Base-by-base conservation (phyloP, 2,888 invertebrate species). In the Lasius platythorax region DNA sequence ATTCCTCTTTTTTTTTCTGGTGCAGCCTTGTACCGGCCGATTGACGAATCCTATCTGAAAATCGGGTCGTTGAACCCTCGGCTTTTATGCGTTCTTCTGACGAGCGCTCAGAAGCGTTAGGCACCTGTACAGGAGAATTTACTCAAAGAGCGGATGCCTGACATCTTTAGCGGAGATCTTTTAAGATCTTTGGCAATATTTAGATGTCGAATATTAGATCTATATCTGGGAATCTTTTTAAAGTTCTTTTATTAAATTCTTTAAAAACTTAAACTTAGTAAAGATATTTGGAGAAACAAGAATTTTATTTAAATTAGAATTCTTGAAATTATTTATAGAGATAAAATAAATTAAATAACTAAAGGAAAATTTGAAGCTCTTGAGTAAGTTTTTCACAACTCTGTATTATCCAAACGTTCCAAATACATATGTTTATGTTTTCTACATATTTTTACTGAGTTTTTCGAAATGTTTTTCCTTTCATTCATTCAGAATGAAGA, bases 1-100 rank as follows among this genome's bases (percentile, higher is more conserved):
- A 11, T 23, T 46, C 2, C 1, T 58, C 0, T 5, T 3, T 43
- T 67, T 56, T 79, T 81, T 70, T 61, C 46, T 61, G 46, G 79
- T 46, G 43, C 74, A 30, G 15, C 18, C 11, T 30, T 11, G 40
- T 15, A 28, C 30, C 30, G 6, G 3, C 18, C 70, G 30, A 70
- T 78, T 56, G 30, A 72, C 61, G 75, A 81, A 33, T 73, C 9
- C 15, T 28, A 12, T n/a, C 70, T 73, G 61, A 46, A 79, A 79
- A 79, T 61, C 43, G 11, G 73, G 23, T 23, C 43, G 72, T 73
- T 72, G 73, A 79, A 46, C 33, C 12, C 30, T 18, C 61, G 43
- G 8, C 18, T 67, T 6, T 43, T 40, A 9, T 40, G 56, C 56
- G n/a, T 78, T 33, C 53, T 30, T 43, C 53, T 40, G 12, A 50